Percentiles rank a stretch among this genome's conserved stretches.
phyloP scores from a whole-genome alignment of 37 sponge, comb jelly and placozoan genomes.

The Halichondria panicea region DNA sequence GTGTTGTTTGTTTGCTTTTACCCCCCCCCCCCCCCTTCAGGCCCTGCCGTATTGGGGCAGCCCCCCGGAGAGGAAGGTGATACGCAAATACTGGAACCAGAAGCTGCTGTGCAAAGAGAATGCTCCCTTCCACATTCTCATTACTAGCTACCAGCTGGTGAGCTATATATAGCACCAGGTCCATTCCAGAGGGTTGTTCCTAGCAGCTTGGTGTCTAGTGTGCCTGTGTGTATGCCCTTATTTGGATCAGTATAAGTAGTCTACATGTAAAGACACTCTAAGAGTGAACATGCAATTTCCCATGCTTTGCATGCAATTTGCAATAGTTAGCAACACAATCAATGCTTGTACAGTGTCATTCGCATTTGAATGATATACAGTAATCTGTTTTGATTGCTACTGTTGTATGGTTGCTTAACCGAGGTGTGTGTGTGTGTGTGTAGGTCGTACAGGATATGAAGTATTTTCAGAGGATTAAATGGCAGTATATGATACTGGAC shows the following conservation, averaged over 20 bases:
- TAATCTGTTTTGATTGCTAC: neutral
- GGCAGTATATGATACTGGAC: slow-evolving; percentile 98
- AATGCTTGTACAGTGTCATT: too few species aligned
- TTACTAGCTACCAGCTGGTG: slow-evolving; percentile 94
- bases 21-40: slow-evolving; percentile 23
- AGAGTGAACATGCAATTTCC: too few species aligned
- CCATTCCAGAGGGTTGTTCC: neutral
- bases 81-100: slow-evolving; percentile 93
- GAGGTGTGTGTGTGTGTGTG: neutral
- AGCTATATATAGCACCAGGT: neutral
- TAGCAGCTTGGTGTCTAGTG: neutral
- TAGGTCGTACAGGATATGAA: slow-evolving; percentile 83
- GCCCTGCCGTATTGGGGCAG: slow-evolving; percentile 94
- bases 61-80: slow-evolving; percentile 83
- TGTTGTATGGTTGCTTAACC: neutral
- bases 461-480: slow-evolving; percentile 90
- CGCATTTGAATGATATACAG: too few species aligned
- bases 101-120: slow-evolving; percentile 68
- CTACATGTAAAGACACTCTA: too few species aligned
- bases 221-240: slow-evolving; percentile 13
- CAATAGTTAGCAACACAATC: too few species aligned
- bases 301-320: neutral
- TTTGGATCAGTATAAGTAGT: neutral
- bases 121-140: slow-evolving; percentile 91
- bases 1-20: too few species aligned